Evolutionary conservation across 2,113 vertebrate genomes (phyloP).

Genomic region (Scomber scombrus): DNA sequence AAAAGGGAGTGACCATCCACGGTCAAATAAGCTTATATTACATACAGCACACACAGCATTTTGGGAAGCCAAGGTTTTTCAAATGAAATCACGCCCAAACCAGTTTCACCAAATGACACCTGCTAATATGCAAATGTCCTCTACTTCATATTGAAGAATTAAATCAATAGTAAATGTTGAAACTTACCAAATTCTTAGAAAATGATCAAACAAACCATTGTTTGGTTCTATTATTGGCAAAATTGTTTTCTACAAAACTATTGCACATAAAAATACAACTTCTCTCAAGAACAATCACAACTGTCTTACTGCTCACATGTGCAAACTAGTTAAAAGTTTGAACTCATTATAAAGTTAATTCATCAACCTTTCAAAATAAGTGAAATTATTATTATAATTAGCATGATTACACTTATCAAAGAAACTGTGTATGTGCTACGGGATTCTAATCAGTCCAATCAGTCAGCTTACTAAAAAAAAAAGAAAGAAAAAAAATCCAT

Average conservation of each 20-base stretch:
- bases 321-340: slow-evolving; percentile 65
- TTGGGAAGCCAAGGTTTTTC: slow-evolving; percentile 39
- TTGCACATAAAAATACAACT: slow-evolving; percentile 81
- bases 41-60: slow-evolving; percentile 32
- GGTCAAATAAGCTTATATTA: slow-evolving; percentile 20
- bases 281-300: slow-evolving; percentile 70
- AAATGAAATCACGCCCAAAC: slow-evolving; percentile 32
- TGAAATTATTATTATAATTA: slow-evolving; percentile 40
- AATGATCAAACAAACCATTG: slow-evolving; percentile 64
- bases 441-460: slow-evolving; percentile 30
- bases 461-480: slow-evolving; percentile 17
- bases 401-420: slow-evolving; percentile 32
- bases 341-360: slow-evolving; percentile 42
- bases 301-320: slow-evolving; percentile 58
- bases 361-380: slow-evolving; percentile 48
- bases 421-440: slow-evolving; percentile 44
- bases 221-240: slow-evolving; percentile 56
- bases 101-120: slow-evolving; percentile 1
- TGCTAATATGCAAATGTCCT: slow-evolving; percentile 12
- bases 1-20: slow-evolving; percentile 3
- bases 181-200: slow-evolving; percentile 57
- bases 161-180: slow-evolving; percentile 54
- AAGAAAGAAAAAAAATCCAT: neutral
- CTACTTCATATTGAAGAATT: slow-evolving; percentile 18
- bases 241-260: slow-evolving; percentile 77